phyloP scores from a whole-genome alignment of 2,797 vertebrate genomes.

The Hylomyscus alleni region DNA sequence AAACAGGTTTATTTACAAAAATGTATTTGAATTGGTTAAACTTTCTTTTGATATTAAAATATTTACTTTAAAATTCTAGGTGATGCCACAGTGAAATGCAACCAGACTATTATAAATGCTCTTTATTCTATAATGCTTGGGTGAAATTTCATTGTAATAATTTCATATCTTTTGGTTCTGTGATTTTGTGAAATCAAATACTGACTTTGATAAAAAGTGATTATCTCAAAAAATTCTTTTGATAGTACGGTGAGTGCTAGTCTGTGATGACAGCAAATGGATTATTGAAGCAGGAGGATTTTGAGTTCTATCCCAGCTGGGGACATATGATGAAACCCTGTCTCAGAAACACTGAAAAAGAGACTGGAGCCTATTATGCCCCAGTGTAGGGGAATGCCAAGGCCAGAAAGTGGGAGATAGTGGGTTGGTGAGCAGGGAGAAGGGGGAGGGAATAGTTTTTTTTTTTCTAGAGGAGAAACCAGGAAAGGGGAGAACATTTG shows the following conservation, averaged over 20 bases:
- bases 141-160: conserved; percentile 35
- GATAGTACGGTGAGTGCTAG: neutral
- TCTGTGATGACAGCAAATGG: neutral
- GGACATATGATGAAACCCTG: neutral
- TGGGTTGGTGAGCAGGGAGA: too few species aligned
- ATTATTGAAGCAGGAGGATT: neutral
- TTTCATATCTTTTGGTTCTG: conserved; percentile 34
- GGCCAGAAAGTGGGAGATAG: too few species aligned
- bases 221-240: neutral
- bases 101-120: conserved; percentile 35
- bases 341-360: neutral
- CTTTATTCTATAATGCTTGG: conserved; percentile 43
- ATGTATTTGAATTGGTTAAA: conserved; percentile 48
- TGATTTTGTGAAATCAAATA: conserved; percentile 44
- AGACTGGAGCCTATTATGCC: neutral
- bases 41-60: conserved; percentile 47
- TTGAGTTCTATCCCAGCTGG: neutral
- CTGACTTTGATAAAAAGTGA: neutral
- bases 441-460: too few species aligned
- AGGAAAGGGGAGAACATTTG: too few species aligned
- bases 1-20: conserved; percentile 76
- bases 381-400: too few species aligned
- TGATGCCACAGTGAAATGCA: conserved; percentile 6
- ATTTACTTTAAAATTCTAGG: conserved; percentile 55
- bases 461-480: too few species aligned